Percentiles rank a stretch among this genome's conserved stretches.
These are phyloP conservation scores for Papilio helenus DNA, from an alignment of 1,140 invertebrate genomes.

Conservation along the genomic window DNA sequence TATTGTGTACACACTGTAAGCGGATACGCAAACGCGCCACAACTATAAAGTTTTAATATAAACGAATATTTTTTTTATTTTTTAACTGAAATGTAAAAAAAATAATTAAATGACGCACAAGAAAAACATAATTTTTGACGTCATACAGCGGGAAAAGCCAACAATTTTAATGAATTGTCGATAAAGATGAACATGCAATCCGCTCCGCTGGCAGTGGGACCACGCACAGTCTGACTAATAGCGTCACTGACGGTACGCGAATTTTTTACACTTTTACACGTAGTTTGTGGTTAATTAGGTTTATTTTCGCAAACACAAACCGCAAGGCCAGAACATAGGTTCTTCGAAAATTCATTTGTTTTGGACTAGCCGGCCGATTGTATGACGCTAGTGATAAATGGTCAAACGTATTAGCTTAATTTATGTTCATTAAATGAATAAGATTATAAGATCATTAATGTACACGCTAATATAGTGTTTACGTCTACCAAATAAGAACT, in stretches of 20 bases:
- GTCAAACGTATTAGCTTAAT: not conserved
- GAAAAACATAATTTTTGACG: not conserved
- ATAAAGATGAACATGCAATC: conserved; percentile 17
- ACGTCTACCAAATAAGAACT: not conserved
- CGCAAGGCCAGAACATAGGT: conserved; percentile 22
- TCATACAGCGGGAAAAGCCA: not conserved
- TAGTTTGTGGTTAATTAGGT: conserved; percentile 49
- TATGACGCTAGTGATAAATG: conserved; percentile 22
- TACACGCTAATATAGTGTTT: not conserved
- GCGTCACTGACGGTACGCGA: conserved; percentile 39
- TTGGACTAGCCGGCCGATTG: not conserved
- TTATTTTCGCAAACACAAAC: conserved; percentile 39
- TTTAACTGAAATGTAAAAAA: not conserved
- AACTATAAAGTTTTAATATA: not conserved
- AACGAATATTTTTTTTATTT: not conserved
- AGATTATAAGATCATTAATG: not conserved
- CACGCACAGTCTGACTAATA: conserved; percentile 41
- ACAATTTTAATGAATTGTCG: not conserved
- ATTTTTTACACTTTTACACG: conserved; percentile 47
- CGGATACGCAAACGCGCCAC: not conserved
- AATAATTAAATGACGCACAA: not conserved
- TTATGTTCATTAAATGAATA: not conserved
- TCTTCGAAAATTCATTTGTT: conserved; percentile 27
- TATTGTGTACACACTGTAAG: not conserved
- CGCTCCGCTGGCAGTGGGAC: conserved; percentile 28